These are phyloP conservation scores for Psophia crepitans DNA, from an alignment of 2,113 vertebrate genomes.

Conservation along the genomic window DNA sequence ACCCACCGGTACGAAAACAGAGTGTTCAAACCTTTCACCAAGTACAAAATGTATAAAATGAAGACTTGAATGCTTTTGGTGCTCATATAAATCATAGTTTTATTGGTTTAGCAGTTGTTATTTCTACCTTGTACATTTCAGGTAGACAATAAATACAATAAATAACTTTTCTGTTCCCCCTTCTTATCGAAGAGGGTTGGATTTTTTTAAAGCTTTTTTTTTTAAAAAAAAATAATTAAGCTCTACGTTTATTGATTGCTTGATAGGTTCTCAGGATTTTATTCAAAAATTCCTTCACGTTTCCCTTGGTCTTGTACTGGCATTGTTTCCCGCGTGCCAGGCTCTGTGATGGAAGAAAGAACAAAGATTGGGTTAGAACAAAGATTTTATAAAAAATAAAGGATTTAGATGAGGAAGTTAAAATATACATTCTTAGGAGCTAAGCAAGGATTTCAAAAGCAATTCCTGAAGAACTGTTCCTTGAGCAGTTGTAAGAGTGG, in stretches of 20 bases:
- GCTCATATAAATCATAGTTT: background rate
- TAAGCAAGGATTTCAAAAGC: background rate
- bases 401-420: background rate
- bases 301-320: background rate
- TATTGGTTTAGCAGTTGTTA: background rate
- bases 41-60: background rate
- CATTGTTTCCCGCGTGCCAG: background rate
- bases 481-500: background rate
- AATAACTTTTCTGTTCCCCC: background rate
- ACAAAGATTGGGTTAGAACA: background rate
- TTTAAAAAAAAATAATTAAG: background rate
- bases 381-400: background rate
- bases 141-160: constrained; percentile 61
- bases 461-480: background rate
- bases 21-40: background rate
- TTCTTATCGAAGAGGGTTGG: background rate
- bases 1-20: background rate
- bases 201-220: background rate
- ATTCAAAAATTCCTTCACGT: background rate
- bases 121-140: background rate
- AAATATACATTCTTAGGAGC: background rate
- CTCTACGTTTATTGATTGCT: background rate
- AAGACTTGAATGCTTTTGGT: background rate
- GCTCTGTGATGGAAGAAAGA: background rate
- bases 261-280: constrained; percentile 20